Base-by-base conservation (phyloP, 30 jellyfish, hydroid and myxozoan genomes). In the Rhopilema esculentum region DNA sequence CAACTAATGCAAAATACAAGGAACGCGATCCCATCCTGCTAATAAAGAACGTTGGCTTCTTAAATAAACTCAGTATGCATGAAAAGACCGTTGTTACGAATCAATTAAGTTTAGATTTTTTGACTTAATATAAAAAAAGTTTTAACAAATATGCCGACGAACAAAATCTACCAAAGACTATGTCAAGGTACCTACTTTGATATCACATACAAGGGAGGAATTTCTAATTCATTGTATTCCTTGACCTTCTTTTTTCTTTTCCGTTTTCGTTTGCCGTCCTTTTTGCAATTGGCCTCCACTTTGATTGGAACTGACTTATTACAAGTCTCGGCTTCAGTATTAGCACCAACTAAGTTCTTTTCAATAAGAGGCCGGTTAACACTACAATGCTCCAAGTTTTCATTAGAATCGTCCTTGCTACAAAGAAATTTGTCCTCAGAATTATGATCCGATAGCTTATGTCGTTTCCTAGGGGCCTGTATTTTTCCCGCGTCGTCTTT, bases 171-270 rank as follows among this genome's bases (percentile, higher is more conserved):
- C 57, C 57, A 40, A 40, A 12, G 57, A 12, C 57, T 40, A 40
- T 12, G 9, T 2, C 6, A 40, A 40, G 12, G 57, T 6, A 40
- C 84, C 25, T 73, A 73, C 84, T 73, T 73, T n/a, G 50, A 67
- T 31, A 73, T 73, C 8, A 73, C 84, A 24, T 73, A 73, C 4
- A 73, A 31, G 1, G 84, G 84, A 31, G 84, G 84, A 20, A 73
- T 22, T 24, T 73, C 84, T 33, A 73, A 16, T 40, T 32, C 68
- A 40, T 19, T 73, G 31, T 73, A 31, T 40, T 40, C 84, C 65
- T 40, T 73, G 24, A 73, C 40, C 33, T 22, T 40, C 48, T 73
- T 73, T 33, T 40, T 73, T 33, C 84, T 73, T 24, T 40, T 73
- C 8, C 84, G 84, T 24, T 40, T 73, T 26, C 70, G 30, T 40